Evolutionary conservation across 2,888 invertebrate species (phyloP), one percentile per base, ranked within the genome.

Genomic region (Coleophora deauratella): DNA sequence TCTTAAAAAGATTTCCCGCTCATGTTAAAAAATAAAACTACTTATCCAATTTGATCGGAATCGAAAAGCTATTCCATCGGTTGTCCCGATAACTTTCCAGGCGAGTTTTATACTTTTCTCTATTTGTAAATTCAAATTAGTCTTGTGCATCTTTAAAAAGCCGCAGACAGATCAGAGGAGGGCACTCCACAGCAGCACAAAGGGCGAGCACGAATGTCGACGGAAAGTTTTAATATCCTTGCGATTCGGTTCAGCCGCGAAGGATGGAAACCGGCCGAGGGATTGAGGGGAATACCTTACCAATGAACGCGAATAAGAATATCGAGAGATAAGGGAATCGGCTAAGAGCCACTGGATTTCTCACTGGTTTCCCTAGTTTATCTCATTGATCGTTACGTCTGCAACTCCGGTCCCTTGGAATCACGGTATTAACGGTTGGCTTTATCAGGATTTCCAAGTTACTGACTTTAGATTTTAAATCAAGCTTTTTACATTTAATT

Each of bases 171-270:
- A 71, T 64, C 58, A 54, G 52, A 52, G 53, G 59, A n/a, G 57
- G 58, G 59, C 61, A 60, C 62, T 58, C 59, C 57, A n/a, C 31
- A 54, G 59, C 56, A 52, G 59, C 58, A 76, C 68, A 75, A 79
- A 78, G 72, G 72, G 67, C 60, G 54, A 55, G 55, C 21, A 6
- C 6, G 60, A 64, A 64, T 57, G 66, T 65, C 66, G 69, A 66
- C 67, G 69, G 71, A 80, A 84, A 80, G 73, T 85, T 86, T 82
- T 84, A 84, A 86, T 84, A 84, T 82, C 81, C 75, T 72, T 71
- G 68, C 73, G 78, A 81, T 81, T 78, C 76, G 80, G 79, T 80
- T 70, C 72, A 72, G 72, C 75, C 72, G 57, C 71, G 39, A 75
- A 65, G 66, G 67, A 69, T 62, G 68, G 64, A 66, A 66, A 66